Evolutionary conservation across 1,140 invertebrate genomes (phyloP).

Genomic region (Orchesella cincta): DNA sequence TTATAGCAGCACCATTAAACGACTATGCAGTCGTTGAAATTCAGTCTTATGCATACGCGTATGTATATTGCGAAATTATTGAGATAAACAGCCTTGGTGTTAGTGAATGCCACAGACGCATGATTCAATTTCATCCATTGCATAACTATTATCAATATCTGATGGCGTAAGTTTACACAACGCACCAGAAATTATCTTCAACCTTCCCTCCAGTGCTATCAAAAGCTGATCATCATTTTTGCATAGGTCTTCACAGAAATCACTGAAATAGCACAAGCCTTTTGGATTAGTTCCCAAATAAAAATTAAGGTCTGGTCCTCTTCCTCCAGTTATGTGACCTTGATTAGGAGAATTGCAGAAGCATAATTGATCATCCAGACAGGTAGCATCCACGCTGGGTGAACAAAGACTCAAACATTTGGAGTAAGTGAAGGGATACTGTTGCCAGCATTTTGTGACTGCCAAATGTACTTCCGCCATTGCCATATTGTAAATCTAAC

Average conservation of each 20-base stretch:
- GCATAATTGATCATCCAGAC: slow-evolving; percentile 24
- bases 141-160: too few species aligned
- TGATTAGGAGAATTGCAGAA: slow-evolving; percentile 7
- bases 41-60: too few species aligned
- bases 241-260: slow-evolving; percentile 14
- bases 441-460: not conserved
- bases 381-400: not conserved
- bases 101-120: slow-evolving; percentile 9
- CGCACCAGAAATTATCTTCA: too few species aligned
- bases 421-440: slow-evolving; percentile 13
- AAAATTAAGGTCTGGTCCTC: not conserved
- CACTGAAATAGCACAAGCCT: not conserved
- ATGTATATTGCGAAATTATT: too few species aligned
- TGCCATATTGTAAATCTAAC: not conserved
- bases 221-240: not conserved
- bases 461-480: not conserved
- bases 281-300: not conserved
- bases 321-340: not conserved
- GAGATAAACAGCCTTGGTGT: too few species aligned
- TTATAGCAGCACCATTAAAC: too few species aligned
- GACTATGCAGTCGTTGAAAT: too few species aligned
- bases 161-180: too few species aligned
- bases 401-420: slow-evolving; percentile 25
- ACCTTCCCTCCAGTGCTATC: too few species aligned
- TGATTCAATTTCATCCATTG: not conserved